These are phyloP conservation scores for Acropternis orthonyx DNA, from an alignment of 2,797 vertebrate genomes.

Conservation along the genomic window DNA sequence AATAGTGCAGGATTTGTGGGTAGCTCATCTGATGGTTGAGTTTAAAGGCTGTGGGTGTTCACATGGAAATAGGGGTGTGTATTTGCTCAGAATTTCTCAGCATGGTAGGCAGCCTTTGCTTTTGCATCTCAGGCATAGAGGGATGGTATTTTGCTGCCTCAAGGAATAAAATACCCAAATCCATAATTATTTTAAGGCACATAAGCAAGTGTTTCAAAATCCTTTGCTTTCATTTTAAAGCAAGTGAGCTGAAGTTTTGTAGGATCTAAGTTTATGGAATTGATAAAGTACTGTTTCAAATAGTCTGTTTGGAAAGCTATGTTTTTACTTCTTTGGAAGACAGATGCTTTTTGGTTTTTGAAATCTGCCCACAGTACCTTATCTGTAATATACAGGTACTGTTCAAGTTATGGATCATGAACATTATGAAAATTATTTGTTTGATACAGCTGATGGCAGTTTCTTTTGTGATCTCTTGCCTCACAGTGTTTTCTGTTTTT, in stretches of 20 bases:
- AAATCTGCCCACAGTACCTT: neutral
- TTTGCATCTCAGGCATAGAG: neutral
- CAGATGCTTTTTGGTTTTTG: neutral
- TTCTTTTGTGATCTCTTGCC: neutral
- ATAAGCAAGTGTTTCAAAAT: neutral
- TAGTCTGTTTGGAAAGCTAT: neutral
- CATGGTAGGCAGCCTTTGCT: neutral
- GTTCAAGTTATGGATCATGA: accelerated
- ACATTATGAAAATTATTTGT: neutral
- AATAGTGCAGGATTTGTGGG: neutral
- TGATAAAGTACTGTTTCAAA: neutral
- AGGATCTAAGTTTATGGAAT: neutral
- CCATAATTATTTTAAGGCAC: neutral
- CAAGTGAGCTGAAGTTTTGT: neutral
- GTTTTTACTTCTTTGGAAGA: neutral
- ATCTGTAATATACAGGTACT: neutral
- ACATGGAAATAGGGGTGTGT: neutral
- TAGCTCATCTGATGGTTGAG: neutral
- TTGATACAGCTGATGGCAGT: neutral
- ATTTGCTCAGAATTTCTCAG: neutral
- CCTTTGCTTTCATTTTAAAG: neutral
- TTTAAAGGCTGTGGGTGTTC: neutral
- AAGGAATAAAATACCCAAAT: neutral
- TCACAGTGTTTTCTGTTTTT: neutral
- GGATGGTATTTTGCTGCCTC: neutral